Base-by-base conservation (phyloP, 2,797 vertebrate genomes). In the Nothura maculosa region DNA sequence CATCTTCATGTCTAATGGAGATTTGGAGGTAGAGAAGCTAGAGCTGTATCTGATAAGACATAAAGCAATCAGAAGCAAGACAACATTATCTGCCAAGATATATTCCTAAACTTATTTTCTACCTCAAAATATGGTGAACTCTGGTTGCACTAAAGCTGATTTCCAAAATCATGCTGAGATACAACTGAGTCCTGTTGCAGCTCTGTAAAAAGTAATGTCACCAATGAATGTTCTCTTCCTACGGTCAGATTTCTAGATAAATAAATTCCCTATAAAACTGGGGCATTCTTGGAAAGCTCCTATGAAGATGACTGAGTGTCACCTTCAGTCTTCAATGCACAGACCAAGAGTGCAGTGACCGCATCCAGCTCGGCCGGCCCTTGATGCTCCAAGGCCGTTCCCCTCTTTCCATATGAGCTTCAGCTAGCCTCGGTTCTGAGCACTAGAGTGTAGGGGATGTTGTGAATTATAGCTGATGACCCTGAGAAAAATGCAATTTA, bases 401-500 rank as follows among this genome's bases (percentile, higher is more conserved):
- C 40, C 68, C 38, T 79, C 47, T 62, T 73, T 62, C 82, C 48
- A 42, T 16, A 34, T 10, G 18, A 80, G 81, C 64, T 90, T 50
- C 76, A 77, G 2, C 58, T 32, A 50, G 25, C 38, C 62, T 47
- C 18, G 55, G 28, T 63, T 30, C 43, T 28, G 52, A 28, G 48
- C 58, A 48, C 10, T 9, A 40, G n/a, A 60, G 38, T 34, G 10
- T 55, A 27, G 82, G 61, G 78, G 43, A 47, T 66, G 48, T 34
- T 90, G 84, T 76, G 89, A 68, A 78, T 86, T 40, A 90, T 1
- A 91, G 82, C 84, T 79, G 83, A 87, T 81, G 93, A 78, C 76
- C 80, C 85, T 82, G 89, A 95, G 60, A 83, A 96, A 93, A 93
- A 82, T 8, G 52, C 72, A 34, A 75, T 88, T 93, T 89, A 63